These are phyloP conservation scores for Indri indri DNA, from an alignment of 2,113 vertebrate species.

Conservation along the genomic window DNA sequence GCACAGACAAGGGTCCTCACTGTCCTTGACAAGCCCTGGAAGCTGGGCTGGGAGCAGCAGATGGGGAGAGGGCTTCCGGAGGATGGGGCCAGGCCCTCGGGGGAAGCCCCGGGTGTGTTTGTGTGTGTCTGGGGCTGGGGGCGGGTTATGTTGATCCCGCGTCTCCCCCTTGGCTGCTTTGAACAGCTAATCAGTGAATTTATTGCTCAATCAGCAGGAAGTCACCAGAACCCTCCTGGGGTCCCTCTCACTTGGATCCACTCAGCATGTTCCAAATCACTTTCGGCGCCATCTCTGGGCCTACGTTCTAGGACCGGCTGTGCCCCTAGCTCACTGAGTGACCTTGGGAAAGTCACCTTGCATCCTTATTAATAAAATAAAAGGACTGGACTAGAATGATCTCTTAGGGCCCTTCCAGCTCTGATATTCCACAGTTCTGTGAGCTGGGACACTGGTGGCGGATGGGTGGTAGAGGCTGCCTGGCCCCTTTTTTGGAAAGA, in stretches of 20 bases:
- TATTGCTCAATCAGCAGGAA: background rate
- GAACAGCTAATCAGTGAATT: background rate
- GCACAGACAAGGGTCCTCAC: background rate
- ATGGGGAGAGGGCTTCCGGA: no score
- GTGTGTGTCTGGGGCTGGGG: no score
- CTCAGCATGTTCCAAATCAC: rapidly evolving
- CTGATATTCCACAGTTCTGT: background rate
- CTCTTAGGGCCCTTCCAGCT: background rate
- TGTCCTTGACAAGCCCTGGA: background rate
- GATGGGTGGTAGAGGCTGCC: background rate
- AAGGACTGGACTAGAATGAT: no score
- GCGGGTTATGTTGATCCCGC: rapidly evolving
- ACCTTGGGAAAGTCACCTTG: background rate
- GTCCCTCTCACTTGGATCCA: background rate
- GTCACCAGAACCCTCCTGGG: background rate
- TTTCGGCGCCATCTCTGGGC: background rate
- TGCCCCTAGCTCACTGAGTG: background rate
- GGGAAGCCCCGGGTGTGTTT: background rate
- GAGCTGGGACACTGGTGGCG: no score
- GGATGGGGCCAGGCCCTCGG: background rate
- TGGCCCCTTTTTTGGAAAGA: background rate
- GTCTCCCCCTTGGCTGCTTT: background rate
- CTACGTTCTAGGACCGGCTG: background rate
- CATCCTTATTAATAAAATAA: background rate
- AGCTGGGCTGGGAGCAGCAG: background rate